Base-by-base conservation (phyloP, 2,888 invertebrate species). In the Sminthurides aquaticus region DNA sequence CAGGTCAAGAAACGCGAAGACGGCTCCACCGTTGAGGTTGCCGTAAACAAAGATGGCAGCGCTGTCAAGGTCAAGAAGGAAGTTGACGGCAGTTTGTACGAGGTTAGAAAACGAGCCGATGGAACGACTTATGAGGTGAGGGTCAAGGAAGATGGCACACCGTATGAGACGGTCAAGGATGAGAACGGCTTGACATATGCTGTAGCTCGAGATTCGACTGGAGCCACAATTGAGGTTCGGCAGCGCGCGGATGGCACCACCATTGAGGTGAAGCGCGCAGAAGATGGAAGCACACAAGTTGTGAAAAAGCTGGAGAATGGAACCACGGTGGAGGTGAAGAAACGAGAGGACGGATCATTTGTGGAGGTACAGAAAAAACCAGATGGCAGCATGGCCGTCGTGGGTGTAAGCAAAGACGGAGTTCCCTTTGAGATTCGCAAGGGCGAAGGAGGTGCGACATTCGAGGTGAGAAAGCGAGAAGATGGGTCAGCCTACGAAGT, bases 81-180 rank as follows among this genome's bases (percentile, higher is more conserved):
- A 3, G 49, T 26, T 48, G 59, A 59, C 59, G 59, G 59, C 11
- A 59, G 59, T 27, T n/a, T 26, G n/a, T 25, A 49, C 22, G 59
- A 59, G 27, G 59, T 59, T 48, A 43, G 59, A 48, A 59, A 59
- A 26, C 59, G 59, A 59, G 59, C 59, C 27, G 59, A 59, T 20
- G 59, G 59, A 18, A 48, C 43, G 25, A 59, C 59, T 3, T 20
- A 29, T 49, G 48, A 48, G 49, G 59, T 48, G 15, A 43, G 26
- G 22, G 49, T 59, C 48, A 34, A 43, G 18, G 59, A 59, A 15
- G 59, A 59, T 49, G 59, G 59, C 5, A 59, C 43, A n/a, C 59
- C 59, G 20, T 59, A 48, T 11, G 59, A 59, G 24, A 59, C 59
- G 1, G 59, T 59, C 59, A 59, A 59, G 24, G 48, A 49, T 25